A percentile compares a stretch with the other conserved stretches of the same genome.
Evolutionary conservation across 2,797 vertebrate genomes (phyloP).

Genomic region (Xenentodon cancila): DNA sequence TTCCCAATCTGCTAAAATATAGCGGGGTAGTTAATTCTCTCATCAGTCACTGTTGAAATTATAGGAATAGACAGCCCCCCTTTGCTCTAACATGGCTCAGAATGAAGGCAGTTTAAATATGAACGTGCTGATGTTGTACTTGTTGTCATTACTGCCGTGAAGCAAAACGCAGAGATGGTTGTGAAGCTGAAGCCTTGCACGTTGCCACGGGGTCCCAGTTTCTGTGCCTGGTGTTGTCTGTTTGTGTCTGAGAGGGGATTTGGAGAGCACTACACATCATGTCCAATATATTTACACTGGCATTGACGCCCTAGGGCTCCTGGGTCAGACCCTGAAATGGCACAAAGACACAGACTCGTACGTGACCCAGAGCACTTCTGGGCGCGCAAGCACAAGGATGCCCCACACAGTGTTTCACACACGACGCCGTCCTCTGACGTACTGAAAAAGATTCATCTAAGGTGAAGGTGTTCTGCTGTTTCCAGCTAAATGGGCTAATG

Average conservation of each 20-base stretch:
- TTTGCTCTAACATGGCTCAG: constrained; percentile 20
- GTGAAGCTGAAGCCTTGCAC: constrained; percentile 35
- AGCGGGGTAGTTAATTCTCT: neutral
- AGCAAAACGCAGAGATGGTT: constrained; percentile 33
- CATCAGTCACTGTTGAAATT: constrained; percentile 7
- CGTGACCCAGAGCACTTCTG: constrained; percentile 22
- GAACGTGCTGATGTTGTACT: constrained; percentile 34
- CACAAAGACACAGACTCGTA: constrained; percentile 15
- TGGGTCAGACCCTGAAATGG: constrained; percentile 53
- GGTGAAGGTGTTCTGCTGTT: neutral
- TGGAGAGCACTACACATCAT: constrained; percentile 67
- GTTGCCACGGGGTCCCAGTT: constrained; percentile 30
- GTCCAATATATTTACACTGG: constrained; percentile 70
- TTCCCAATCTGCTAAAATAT: neutral
- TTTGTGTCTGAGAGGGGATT: constrained; percentile 64
- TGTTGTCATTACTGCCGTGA: constrained; percentile 41
- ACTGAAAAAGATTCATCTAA: constrained; percentile 10
- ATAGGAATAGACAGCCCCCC: constrained; percentile 3
- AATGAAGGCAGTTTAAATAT: constrained; percentile 39
- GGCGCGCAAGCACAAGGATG: constrained; percentile 1
- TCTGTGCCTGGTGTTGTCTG: constrained; percentile 58
- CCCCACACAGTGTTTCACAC: neutral
- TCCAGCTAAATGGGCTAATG: neutral
- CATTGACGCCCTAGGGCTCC: constrained; percentile 51
- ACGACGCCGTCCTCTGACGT: constrained; percentile 3